These are phyloP conservation scores for Eupithecia subfuscata DNA, from an alignment of 2,888 invertebrate species.

Conservation along the genomic window DNA sequence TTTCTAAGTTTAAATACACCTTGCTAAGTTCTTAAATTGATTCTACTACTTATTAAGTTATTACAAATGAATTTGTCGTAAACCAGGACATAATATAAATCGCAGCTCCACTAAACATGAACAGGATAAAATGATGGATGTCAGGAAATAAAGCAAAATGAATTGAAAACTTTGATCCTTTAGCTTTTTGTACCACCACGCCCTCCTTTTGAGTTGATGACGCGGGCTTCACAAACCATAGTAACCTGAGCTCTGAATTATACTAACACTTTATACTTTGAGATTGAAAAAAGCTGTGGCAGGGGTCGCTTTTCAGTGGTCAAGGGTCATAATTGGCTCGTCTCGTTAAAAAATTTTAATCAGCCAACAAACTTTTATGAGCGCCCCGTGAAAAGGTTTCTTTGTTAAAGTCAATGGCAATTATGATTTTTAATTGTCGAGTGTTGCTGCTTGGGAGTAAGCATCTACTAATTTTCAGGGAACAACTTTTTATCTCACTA, in stretches of 20 bases:
- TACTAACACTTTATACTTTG: slow-evolving; percentile 25
- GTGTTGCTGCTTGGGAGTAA: slow-evolving; percentile 38
- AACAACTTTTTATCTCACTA: not conserved
- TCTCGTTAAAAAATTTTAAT: slow-evolving; percentile 77
- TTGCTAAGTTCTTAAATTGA: not conserved
- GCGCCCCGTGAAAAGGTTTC: slow-evolving; percentile 68
- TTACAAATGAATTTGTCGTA: slow-evolving; percentile 17
- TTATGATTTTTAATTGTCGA: slow-evolving; percentile 61
- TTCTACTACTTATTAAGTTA: not conserved
- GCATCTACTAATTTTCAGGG: slow-evolving; percentile 27
- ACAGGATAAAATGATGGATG: slow-evolving; percentile 48
- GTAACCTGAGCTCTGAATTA: slow-evolving; percentile 34
- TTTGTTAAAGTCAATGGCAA: slow-evolving; percentile 68
- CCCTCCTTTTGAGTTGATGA: slow-evolving; percentile 69
- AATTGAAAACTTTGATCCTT: slow-evolving; percentile 67
- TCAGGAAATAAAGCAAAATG: slow-evolving; percentile 54
- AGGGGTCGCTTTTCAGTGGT: slow-evolving; percentile 45
- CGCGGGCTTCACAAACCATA: slow-evolving; percentile 52
- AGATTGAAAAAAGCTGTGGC: slow-evolving; percentile 30
- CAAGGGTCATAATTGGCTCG: slow-evolving; percentile 65
- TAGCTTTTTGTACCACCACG: slow-evolving; percentile 67
- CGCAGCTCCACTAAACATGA: slow-evolving; percentile 31
- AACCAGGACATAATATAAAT: slow-evolving; percentile 24
- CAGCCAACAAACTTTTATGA: slow-evolving; percentile 74
- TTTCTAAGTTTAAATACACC: not conserved